Evolutionary conservation across 2,888 invertebrate genomes (phyloP), one percentile per base, ranked within the genome.

Genomic region (Melinaea marsaeus): DNA sequence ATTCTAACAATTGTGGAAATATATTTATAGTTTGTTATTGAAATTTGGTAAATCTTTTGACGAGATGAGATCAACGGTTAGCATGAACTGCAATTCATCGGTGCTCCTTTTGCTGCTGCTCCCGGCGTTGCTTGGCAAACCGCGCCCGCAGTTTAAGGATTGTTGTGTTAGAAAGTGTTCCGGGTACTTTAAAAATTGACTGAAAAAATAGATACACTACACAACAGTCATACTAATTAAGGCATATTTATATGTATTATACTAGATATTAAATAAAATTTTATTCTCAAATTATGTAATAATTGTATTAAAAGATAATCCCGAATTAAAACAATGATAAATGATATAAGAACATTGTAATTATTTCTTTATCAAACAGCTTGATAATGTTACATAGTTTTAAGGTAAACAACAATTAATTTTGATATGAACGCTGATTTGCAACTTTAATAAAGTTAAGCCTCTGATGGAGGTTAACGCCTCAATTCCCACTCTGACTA

Each of bases 151-250:
- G 80, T 75, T 93, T 94, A 57, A 91, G 81, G 74, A 96, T 93
- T 64, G 92, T 93, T 55, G 92, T 86, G 73, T 92, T 93, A 55
- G 95, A 93, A 75, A 97, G 90, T 56, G 95, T 94, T 65, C 95
- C 95, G 73, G 96, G 95, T 80, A 95, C 92, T 88, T 93, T 94
- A 85, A 97, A 97, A 80, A 97, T 95, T 76, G 94, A 93, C 95
- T 96, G 90, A 61, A 92, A 93, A 70, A 76, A 71, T 75, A 76
- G 56, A n/a, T n/a, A n/a, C n/a, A n/a, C n/a, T n/a, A n/a, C n/a
- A n/a, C n/a, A n/a, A 46, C n/a, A 13, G n/a, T 46, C 3, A 46
- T n/a, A 4, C n/a, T 9, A 4, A 46, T 46, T 46, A 46, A 46
- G 3, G 4, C 1, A n/a, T 0, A n/a, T 13, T 46, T 46, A 46